Evolutionary conservation across 2,888 invertebrate genomes (phyloP).

Genomic region (Rhagophthalmus giganteus): DNA sequence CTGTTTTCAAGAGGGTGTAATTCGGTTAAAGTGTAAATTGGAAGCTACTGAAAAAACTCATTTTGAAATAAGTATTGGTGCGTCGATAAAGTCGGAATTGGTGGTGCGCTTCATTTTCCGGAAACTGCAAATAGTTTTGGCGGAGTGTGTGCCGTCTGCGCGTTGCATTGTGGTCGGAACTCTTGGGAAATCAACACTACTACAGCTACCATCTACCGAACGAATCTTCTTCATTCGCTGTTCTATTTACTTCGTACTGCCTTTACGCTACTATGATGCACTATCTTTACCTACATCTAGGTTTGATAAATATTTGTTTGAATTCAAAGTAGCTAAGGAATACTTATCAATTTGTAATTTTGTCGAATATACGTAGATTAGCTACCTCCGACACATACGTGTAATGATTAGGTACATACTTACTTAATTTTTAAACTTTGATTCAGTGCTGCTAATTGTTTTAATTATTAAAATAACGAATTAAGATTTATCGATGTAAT

Average conservation of each 20-base stretch:
- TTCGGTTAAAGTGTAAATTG: constrained; percentile 43
- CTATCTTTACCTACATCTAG: neutral
- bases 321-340: too few species aligned
- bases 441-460: too few species aligned
- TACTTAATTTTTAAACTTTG: too few species aligned
- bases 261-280: too few species aligned
- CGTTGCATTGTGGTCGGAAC: constrained; percentile 44
- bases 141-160: constrained; percentile 32
- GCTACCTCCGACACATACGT: too few species aligned
- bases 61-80: constrained; percentile 34
- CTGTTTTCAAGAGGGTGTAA: constrained; percentile 20
- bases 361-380: too few species aligned
- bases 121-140: constrained; percentile 42
- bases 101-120: constrained; percentile 37
- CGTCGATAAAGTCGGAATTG: constrained; percentile 40
- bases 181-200: constrained; percentile 46
- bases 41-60: constrained; percentile 44
- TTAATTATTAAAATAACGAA: too few species aligned
- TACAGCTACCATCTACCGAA: constrained; percentile 33
- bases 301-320: neutral
- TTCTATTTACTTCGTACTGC: constrained; percentile 23
- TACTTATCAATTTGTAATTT: too few species aligned
- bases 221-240: constrained; percentile 29
- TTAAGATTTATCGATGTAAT: too few species aligned
- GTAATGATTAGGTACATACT: too few species aligned